These are phyloP conservation scores for Garra rufa DNA, from an alignment of 2,113 vertebrate species.

Conservation along the genomic window DNA sequence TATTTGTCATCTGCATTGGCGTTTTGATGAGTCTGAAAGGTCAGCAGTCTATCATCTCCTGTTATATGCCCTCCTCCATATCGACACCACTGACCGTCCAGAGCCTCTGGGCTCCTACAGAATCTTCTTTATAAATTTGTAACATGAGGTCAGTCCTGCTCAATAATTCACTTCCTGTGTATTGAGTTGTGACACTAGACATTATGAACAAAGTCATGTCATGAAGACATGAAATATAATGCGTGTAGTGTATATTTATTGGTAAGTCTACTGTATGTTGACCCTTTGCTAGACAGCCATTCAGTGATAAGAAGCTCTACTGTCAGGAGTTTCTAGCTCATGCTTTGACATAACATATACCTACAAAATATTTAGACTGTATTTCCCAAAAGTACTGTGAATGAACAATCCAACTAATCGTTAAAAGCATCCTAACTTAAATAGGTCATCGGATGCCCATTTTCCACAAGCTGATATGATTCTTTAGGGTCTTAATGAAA, in stretches of 20 bases:
- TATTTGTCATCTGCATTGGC: slow-evolving; percentile 74
- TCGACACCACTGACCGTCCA: slow-evolving; percentile 63
- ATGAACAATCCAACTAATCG: neutral
- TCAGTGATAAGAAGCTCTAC: neutral
- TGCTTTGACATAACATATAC: neutral
- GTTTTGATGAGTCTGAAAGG: slow-evolving; percentile 70
- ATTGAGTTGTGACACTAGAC: slow-evolving; percentile 41
- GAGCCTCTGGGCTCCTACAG: slow-evolving; percentile 35
- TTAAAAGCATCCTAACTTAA: neutral
- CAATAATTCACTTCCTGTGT: slow-evolving; percentile 49
- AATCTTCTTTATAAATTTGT: slow-evolving; percentile 48
- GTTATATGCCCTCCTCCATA: slow-evolving; percentile 67
- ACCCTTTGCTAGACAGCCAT: neutral
- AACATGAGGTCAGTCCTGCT: slow-evolving; percentile 46
- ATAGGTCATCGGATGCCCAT: too few species aligned
- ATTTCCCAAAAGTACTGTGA: neutral
- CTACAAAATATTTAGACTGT: neutral
- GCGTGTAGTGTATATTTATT: neutral
- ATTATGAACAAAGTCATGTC: slow-evolving; percentile 13
- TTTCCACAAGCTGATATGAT: too few species aligned
- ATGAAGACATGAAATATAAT: slow-evolving; percentile 24
- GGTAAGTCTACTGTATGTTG: neutral
- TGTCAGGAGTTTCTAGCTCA: neutral
- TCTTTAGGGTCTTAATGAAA: too few species aligned
- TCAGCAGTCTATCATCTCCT: slow-evolving; percentile 73